These are phyloP conservation scores for Standfussiana lucernea DNA, from an alignment of 2,888 invertebrate species.

Conservation along the genomic window DNA sequence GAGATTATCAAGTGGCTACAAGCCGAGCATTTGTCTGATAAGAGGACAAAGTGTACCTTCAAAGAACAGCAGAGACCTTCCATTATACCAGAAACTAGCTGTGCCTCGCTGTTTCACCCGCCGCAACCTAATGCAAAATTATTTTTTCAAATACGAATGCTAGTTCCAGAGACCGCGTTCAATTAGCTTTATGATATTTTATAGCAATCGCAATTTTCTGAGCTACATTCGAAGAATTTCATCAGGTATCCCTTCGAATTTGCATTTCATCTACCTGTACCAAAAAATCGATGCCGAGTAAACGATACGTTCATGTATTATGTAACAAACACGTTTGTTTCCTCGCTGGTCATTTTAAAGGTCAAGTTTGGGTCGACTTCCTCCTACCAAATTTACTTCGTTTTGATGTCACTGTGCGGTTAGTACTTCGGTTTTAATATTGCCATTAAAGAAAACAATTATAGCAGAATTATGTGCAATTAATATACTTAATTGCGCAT, in stretches of 20 bases:
- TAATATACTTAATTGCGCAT: conserved; percentile 42
- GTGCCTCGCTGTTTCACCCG: too few species aligned
- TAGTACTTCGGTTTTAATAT: conserved; percentile 25
- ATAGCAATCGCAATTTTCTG: neutral
- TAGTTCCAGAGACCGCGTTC: too few species aligned
- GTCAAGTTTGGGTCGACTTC: conserved; percentile 56
- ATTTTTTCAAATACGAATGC: too few species aligned
- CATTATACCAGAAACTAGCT: neutral
- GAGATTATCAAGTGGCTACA: neutral
- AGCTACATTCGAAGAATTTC: neutral
- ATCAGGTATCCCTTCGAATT: neutral
- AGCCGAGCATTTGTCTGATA: neutral
- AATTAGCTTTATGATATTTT: too few species aligned
- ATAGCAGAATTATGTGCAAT: conserved; percentile 22
- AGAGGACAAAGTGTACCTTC: neutral
- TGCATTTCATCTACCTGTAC: neutral
- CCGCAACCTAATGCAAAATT: too few species aligned
- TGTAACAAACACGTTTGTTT: conserved; percentile 52
- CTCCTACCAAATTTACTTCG: conserved; percentile 22
- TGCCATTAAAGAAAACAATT: conserved; percentile 19
- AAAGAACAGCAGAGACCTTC: neutral
- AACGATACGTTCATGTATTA: conserved; percentile 32
- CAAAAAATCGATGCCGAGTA: conserved; percentile 9
- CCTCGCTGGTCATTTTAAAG: conserved; percentile 33
- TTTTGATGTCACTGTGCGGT: neutral